Conservation (phyloP, 2,113 vertebrate species). For the Orientallactaga bullata region DNA sequence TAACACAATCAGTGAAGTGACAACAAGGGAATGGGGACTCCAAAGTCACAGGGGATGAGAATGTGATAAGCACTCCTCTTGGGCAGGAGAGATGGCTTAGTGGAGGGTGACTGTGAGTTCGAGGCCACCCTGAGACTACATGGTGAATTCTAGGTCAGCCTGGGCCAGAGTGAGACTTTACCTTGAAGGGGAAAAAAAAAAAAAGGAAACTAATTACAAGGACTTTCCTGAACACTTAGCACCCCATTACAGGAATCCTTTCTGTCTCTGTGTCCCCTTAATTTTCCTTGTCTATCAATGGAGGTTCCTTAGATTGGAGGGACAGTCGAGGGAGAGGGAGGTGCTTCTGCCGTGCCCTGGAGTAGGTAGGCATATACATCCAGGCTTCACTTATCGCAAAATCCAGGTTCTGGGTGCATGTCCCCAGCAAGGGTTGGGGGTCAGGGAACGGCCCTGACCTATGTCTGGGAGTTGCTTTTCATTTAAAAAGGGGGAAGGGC, state of each 20-base stretch:
- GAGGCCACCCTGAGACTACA: not conserved
- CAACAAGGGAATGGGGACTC: not conserved
- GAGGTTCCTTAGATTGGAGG: too few species aligned
- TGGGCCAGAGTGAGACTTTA: not conserved
- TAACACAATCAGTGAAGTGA: not conserved
- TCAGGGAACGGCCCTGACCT: not conserved
- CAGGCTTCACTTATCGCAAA: not conserved
- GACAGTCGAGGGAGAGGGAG: not conserved
- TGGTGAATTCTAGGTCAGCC: not conserved
- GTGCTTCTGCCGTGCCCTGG: not conserved
- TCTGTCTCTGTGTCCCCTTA: too few species aligned
- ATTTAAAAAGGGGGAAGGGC: not conserved
- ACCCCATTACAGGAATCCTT: not conserved
- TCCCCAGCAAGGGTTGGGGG: too few species aligned
- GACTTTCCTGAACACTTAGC: too few species aligned
- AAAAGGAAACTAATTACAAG: too few species aligned
- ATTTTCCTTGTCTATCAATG: not conserved
- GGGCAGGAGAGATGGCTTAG: too few species aligned
- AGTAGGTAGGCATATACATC: not conserved
- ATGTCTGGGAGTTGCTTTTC: not conserved
- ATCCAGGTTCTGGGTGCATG: too few species aligned
- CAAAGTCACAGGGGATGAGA: not conserved
- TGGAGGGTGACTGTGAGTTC: too few species aligned
- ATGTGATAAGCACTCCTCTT: not conserved
- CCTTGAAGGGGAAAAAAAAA: too few species aligned